Evolutionary conservation across 2,888 invertebrate species (phyloP).

Genomic region (Trisateles emortualis): DNA sequence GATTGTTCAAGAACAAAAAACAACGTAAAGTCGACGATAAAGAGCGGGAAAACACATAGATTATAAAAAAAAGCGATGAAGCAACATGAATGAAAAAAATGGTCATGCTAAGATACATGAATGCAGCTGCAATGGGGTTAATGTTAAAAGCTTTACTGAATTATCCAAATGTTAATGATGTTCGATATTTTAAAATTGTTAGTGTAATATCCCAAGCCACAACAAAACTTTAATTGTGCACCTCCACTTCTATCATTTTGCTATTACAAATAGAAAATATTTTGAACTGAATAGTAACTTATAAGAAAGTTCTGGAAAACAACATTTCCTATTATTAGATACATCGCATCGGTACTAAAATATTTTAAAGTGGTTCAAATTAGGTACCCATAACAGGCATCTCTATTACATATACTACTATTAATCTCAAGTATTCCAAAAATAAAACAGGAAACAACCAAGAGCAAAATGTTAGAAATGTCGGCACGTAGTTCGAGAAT

Average conservation of each 20-base stretch:
- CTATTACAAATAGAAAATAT: constrained; percentile 13
- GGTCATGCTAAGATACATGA: constrained; percentile 59
- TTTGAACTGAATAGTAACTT: background rate
- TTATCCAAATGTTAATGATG: constrained; percentile 64
- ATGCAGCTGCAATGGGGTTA: constrained; percentile 84
- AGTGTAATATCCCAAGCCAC: constrained; percentile 80
- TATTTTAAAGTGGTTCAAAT: constrained; percentile 9
- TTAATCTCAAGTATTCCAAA: constrained; percentile 5
- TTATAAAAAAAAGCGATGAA: constrained; percentile 44
- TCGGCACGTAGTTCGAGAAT: constrained; percentile 47
- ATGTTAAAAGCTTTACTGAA: constrained; percentile 62
- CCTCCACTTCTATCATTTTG: constrained; percentile 67
- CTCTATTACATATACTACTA: background rate
- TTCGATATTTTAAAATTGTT: constrained; percentile 52
- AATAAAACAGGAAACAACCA: background rate
- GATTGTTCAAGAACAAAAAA: constrained; percentile 24
- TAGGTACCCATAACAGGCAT: constrained; percentile 13
- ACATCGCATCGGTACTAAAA: background rate
- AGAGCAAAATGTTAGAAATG: constrained; percentile 60
- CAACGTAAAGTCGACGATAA: constrained; percentile 33
- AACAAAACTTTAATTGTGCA: constrained; percentile 79
- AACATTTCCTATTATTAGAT: background rate
- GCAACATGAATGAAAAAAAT: constrained; percentile 50
- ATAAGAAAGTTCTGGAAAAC: background rate
- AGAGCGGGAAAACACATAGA: constrained; percentile 37